Base-by-base conservation (phyloP, 2,797 vertebrate species). In the Phyllotis vaccarum region DNA sequence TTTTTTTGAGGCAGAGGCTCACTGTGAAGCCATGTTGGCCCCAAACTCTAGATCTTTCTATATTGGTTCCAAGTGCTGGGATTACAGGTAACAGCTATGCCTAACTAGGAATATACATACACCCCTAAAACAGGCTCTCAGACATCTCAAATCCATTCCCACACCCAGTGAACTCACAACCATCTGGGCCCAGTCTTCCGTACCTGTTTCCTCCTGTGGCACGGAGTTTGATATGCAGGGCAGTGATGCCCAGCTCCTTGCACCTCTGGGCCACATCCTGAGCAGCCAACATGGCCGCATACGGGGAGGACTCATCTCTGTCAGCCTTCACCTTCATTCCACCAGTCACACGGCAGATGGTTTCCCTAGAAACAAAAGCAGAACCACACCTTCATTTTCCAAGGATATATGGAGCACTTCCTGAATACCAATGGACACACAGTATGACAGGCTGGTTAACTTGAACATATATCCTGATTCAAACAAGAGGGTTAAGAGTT, bases 321-420 rank as follows among this genome's bases (percentile, higher is more conserved):
- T 99, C 99, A 0, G 99, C 99, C 98, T 99, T 99, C 97, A 99
- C 99, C 98, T 99, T 99, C 99, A 99, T 99, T 19, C 99, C 99
- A 21, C 99, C 99, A 0, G 99, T 99, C 96, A 99, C 99, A 1
- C 99, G 99, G 98, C 99, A 99, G 98, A 99, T 99, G 0, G 99
- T 99, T 98, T 99, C 99, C 98, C 99, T 99, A 96, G 0, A 40
- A 88, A 81, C 52, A 94, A 86, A 93, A 74, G 82, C 78, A 76
- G 6, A 66, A 24, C 60, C 6, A 19, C 62, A 74, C 76, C 22
- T 66, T 56, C 13, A 68, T 70, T 19, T 29, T 22, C 52, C 74
- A 81, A 92, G 37, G 29, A 86, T 13, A 40, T 29, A 62, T 16
- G 1, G 9, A 86, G 34, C 2, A 31, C 6, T n/a, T 16, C 40